These are phyloP conservation scores for Vireo altiloquus DNA, from an alignment of 2,113 vertebrate genomes.

Conservation along the genomic window DNA sequence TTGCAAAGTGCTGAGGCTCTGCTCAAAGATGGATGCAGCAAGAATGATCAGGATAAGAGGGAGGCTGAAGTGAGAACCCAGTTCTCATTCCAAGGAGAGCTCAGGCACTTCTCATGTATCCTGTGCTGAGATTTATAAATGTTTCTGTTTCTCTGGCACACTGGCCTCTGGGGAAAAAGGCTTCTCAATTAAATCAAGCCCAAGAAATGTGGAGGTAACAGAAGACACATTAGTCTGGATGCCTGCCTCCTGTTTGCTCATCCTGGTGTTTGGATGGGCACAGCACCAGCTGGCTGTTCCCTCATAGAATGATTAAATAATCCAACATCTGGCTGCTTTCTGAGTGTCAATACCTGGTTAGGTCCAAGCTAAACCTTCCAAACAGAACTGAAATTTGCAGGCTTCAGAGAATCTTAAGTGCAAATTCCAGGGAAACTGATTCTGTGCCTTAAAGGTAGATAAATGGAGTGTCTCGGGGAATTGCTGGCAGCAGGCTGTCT, in stretches of 20 bases:
- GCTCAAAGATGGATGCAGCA: background rate
- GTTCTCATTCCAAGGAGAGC: background rate
- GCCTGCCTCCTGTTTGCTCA: slow-evolving; percentile 10
- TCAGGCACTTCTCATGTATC: background rate
- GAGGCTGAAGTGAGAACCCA: background rate
- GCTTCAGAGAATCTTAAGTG: background rate
- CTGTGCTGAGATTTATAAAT: background rate
- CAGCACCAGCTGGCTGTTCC: slow-evolving; percentile 27
- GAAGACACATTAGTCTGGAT: background rate
- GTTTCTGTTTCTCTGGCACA: background rate
- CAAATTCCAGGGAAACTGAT: background rate
- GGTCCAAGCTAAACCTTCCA: background rate
- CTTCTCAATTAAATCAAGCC: slow-evolving; percentile 20
- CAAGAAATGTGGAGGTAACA: background rate
- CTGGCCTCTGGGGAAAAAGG: background rate
- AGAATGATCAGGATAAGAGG: background rate
- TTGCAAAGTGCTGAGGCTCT: background rate
- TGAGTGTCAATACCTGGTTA: background rate
- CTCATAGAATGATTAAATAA: background rate
- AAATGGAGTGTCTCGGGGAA: background rate
- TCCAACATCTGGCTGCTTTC: background rate
- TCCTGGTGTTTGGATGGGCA: background rate
- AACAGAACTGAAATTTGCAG: background rate
- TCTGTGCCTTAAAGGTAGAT: background rate
- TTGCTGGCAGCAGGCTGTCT: background rate